Evolutionary conservation across 1,140 invertebrate genomes (phyloP).

Genomic region (Babylonia areolata): DNA sequence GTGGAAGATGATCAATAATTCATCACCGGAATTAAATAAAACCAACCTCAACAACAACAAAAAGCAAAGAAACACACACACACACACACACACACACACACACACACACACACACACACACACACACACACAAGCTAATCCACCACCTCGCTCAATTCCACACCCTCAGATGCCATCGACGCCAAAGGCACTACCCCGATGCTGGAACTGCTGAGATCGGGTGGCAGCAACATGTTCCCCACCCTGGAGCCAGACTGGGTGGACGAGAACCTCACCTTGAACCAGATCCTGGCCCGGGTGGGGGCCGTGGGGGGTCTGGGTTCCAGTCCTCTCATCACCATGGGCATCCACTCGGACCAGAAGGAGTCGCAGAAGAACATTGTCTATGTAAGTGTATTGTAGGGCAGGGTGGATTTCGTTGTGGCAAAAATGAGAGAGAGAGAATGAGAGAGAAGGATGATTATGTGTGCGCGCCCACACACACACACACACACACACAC

Average conservation of each 20-base stretch:
- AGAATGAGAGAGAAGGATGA: no score
- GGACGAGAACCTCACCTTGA: slow-evolving; percentile 80
- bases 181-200: slow-evolving; percentile 83
- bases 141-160: no score
- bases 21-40: no score
- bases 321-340: slow-evolving; percentile 83
- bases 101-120: not conserved
- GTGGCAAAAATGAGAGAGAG: no score
- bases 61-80: no score
- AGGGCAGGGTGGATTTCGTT: no score
- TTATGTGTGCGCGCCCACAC: not conserved
- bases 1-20: no score
- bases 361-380: slow-evolving; percentile 89
- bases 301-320: slow-evolving; percentile 86
- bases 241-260: slow-evolving; percentile 78
- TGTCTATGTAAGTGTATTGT: slow-evolving; percentile 82
- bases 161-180: slow-evolving; percentile 75
- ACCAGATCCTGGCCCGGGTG: slow-evolving; percentile 81
- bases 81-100: no score
- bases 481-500: not conserved
- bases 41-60: no score
- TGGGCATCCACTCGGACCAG: slow-evolving; percentile 91
- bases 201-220: slow-evolving; percentile 82
- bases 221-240: slow-evolving; percentile 88
- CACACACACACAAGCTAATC: not conserved